phyloP scores from a whole-genome alignment of 2,888 invertebrate genomes.

The Silvanus unidentatus region DNA sequence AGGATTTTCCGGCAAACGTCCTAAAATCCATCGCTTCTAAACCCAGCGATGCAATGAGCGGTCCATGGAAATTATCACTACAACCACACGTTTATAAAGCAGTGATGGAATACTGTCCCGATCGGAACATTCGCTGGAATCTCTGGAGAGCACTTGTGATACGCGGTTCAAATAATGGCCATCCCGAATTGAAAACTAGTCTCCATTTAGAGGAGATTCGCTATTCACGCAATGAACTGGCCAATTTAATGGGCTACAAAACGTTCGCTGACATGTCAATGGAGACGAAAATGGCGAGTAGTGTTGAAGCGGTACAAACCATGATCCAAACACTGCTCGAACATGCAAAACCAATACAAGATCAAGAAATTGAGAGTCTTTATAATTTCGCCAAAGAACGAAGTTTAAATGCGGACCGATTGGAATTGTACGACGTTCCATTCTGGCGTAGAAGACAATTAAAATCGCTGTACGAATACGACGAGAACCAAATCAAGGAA shows the following conservation, averaged over 20 bases:
- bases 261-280: conserved; percentile 81
- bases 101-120: conserved; percentile 82
- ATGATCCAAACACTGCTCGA: conserved; percentile 62
- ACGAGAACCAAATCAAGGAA: conserved; percentile 66
- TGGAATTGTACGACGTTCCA: conserved; percentile 79
- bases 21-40: conserved; percentile 58
- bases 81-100: conserved; percentile 64
- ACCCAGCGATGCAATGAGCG: conserved; percentile 54
- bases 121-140: conserved; percentile 71
- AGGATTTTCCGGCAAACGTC: conserved; percentile 68
- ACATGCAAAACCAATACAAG: conserved; percentile 68
- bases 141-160: conserved; percentile 75
- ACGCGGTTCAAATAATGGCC: conserved; percentile 62
- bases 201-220: conserved; percentile 74
- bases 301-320: conserved; percentile 64
- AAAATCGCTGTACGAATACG: conserved; percentile 58
- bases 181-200: conserved; percentile 63
- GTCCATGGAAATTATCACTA: conserved; percentile 82
- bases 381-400: conserved; percentile 66
- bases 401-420: conserved; percentile 59
- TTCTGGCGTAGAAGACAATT: conserved; percentile 81
- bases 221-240: conserved; percentile 60
- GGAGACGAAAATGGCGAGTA: conserved; percentile 90
- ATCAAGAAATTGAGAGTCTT: conserved; percentile 64
- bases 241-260: conserved; percentile 71